Conservation (phyloP, 2,888 invertebrate species). For the Mechanitis messenoides region DNA sequence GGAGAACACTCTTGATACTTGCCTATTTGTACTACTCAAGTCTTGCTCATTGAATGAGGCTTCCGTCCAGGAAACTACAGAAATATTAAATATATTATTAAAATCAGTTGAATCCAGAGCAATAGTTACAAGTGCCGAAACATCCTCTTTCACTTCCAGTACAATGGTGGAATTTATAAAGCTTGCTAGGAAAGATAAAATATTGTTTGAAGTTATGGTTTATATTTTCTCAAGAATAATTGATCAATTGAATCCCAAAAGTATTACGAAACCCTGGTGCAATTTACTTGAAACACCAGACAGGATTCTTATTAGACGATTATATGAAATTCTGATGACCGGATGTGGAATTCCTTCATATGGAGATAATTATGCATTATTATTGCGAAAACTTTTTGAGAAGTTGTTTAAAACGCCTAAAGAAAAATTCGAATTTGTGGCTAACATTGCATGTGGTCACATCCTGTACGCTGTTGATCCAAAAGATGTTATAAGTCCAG, state of each 20-base stretch:
- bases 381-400: constrained; percentile 65
- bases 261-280: constrained; percentile 59
- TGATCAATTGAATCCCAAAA: constrained; percentile 57
- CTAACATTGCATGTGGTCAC: constrained; percentile 74
- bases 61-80: constrained; percentile 52
- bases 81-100: constrained; percentile 60
- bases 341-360: constrained; percentile 63
- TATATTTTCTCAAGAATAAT: constrained; percentile 72
- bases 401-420: constrained; percentile 57
- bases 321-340: constrained; percentile 69
- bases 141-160: constrained; percentile 44
- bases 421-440: constrained; percentile 74
- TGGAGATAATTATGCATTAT: constrained; percentile 50
- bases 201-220: constrained; percentile 76
- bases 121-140: constrained; percentile 49
- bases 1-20: constrained; percentile 50
- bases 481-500: constrained; percentile 62
- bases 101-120: constrained; percentile 57
- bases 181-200: constrained; percentile 57
- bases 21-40: constrained; percentile 63
- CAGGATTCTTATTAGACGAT: constrained; percentile 53
- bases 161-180: constrained; percentile 53
- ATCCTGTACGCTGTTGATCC: constrained; percentile 61
- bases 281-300: constrained; percentile 60
- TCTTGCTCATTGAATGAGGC: constrained; percentile 57